Evolutionary conservation across 1,140 invertebrate genomes (phyloP), one percentile per base, ranked within the genome.

Genomic region (Berghia stephanieae): DNA sequence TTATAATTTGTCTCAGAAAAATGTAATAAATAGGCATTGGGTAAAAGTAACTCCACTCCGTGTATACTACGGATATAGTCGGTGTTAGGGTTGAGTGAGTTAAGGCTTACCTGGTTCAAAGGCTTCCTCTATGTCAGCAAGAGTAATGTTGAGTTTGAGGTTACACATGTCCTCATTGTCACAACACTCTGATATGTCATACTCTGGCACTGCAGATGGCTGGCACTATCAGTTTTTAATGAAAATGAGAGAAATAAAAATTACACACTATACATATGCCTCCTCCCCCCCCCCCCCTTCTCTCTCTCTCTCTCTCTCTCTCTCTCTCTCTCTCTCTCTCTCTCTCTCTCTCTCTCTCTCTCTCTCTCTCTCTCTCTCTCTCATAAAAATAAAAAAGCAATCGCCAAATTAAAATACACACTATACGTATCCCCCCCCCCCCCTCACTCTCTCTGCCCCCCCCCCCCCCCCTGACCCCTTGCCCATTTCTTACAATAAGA

Each of bases 111-210:
- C 40, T 57, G 34, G 4, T 18, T 24, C 18, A 55, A 27, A 43
- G 38, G 40, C 55, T 18, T 38, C 1, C 44, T 67, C 42, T 36
- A 10, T 18, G 5, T 74, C 34, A 27, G 18, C 3, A 1, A 68
- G 42, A 42, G 63, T 75, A 3, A 75, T 31, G 16, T 68, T 60
- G n/a, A 55, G 24, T 13, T 42, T 4, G 8, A 67, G 36, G 27
- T 76, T 76, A 31, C 74, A 76, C 24, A 46, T 5, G 31, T 76
- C 63, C 52, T 24, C 38, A 34, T 46, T 36, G 10, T 76, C n/a
- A 68, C 74, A 76, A 49, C 74, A 76, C n/a, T 34, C 40, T 24
- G 60, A 18, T 0, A 68, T 63, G 34, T 68, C 42, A 49, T 27
- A 46, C n/a, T 76, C 27, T 38, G 74, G 57, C 27, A 68, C 40